These are phyloP conservation scores for Neodiprion fabricii DNA, from an alignment of 1,140 invertebrate species.

Conservation along the genomic window DNA sequence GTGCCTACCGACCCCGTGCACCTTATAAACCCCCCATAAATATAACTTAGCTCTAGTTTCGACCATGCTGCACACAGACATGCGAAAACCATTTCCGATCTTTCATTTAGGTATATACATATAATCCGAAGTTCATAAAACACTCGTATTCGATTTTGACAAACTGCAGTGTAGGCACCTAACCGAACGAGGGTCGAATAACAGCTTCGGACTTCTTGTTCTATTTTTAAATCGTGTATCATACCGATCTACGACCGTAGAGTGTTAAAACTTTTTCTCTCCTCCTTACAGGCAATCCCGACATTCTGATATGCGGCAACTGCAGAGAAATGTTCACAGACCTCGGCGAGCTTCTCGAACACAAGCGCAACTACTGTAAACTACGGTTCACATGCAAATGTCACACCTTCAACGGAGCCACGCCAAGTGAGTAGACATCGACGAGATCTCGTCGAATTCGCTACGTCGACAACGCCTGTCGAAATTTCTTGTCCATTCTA, in stretches of 20 bases:
- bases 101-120: not conserved
- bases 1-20: not conserved
- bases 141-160: not conserved
- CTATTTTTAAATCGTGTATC: no score
- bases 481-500: no score
- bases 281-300: slow-evolving; percentile 75
- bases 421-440: slow-evolving; percentile 50
- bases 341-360: slow-evolving; percentile 81
- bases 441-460: no score
- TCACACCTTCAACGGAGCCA: slow-evolving; percentile 66
- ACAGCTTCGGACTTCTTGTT: no score
- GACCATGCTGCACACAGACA: not conserved
- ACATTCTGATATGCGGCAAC: slow-evolving; percentile 88
- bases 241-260: no score
- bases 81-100: not conserved
- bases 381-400: slow-evolving; percentile 86
- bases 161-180: no score
- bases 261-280: slow-evolving; percentile 7
- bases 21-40: not conserved
- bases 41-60: not conserved
- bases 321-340: slow-evolving; percentile 85
- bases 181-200: no score
- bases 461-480: no score
- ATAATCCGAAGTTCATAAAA: not conserved
- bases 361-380: slow-evolving; percentile 87